These are phyloP conservation scores for Penaeus chinensis DNA, from an alignment of 1,140 invertebrate genomes.

Conservation along the genomic window DNA sequence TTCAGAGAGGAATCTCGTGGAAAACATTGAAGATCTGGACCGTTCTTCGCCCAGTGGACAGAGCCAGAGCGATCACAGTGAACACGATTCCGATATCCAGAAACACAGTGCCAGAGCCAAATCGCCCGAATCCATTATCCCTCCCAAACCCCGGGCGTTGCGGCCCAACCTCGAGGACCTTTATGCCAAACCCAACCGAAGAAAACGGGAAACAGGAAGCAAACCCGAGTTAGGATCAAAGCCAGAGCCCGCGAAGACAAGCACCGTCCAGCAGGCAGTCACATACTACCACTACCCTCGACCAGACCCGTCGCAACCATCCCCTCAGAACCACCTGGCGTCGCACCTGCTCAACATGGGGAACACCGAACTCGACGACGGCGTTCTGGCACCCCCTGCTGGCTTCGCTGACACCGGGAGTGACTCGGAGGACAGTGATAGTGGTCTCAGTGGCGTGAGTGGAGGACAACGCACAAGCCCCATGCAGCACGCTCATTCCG, in stretches of 20 bases:
- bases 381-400: constrained; percentile 51
- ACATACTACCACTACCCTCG: constrained; percentile 56
- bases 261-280: constrained; percentile 18
- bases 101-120: neutral
- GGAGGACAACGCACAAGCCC: constrained; percentile 25
- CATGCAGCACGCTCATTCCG: constrained; percentile 19
- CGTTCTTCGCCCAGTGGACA: constrained; percentile 57
- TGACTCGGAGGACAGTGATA: constrained; percentile 57
- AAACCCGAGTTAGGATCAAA: neutral
- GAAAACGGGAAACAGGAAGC: constrained; percentile 13
- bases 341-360: constrained; percentile 8
- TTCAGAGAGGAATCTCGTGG: neutral
- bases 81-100: constrained; percentile 24
- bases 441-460: constrained; percentile 57
- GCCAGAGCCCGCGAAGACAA: neutral
- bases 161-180: constrained; percentile 28
- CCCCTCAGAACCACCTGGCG: constrained; percentile 20
- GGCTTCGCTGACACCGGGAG: constrained; percentile 48
- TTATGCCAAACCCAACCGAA: constrained; percentile 31
- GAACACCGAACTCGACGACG: constrained; percentile 12
- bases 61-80: constrained; percentile 50
- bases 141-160: neutral
- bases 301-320: constrained; percentile 24
- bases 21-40: constrained; percentile 43
- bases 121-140: constrained; percentile 9